phyloP scores from a whole-genome alignment of 2,797 vertebrate genomes.

The Sitta carolinensis region DNA sequence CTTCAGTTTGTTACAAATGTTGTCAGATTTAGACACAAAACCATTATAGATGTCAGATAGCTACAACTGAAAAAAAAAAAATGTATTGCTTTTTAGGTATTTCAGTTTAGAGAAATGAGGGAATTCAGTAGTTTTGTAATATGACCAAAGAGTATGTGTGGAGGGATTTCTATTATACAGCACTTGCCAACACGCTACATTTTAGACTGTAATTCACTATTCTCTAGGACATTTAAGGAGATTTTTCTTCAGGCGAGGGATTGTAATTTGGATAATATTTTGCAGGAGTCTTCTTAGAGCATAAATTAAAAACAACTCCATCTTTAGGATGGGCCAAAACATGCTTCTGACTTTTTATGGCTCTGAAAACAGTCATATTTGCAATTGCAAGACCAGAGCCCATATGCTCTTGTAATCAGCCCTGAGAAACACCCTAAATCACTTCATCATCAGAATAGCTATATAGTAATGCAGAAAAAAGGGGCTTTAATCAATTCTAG shows the following conservation, averaged over 20 bases:
- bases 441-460: background rate
- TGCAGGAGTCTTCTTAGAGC: background rate
- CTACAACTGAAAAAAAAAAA: conserved; percentile 72
- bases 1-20: conserved; percentile 81
- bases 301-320: background rate
- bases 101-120: conserved; percentile 37
- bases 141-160: background rate
- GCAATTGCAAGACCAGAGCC: background rate
- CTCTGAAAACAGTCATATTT: background rate
- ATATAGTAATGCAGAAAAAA: background rate
- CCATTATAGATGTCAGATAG: conserved; percentile 88
- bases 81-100: conserved; percentile 26
- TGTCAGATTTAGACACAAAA: conserved; percentile 87
- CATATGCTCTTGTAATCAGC: background rate
- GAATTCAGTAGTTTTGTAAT: background rate
- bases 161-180: background rate
- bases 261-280: background rate
- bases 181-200: background rate
- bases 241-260: background rate
- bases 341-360: background rate
- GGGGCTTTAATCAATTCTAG: background rate
- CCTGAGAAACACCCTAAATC: background rate
- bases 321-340: background rate
- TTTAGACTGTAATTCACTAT: background rate
- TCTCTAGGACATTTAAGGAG: background rate